A percentile compares a stretch with the other conserved stretches of the same genome.
These are phyloP conservation scores for Drosophila buzzatii DNA, from an alignment of 2,888 invertebrate genomes.

Conservation along the genomic window DNA sequence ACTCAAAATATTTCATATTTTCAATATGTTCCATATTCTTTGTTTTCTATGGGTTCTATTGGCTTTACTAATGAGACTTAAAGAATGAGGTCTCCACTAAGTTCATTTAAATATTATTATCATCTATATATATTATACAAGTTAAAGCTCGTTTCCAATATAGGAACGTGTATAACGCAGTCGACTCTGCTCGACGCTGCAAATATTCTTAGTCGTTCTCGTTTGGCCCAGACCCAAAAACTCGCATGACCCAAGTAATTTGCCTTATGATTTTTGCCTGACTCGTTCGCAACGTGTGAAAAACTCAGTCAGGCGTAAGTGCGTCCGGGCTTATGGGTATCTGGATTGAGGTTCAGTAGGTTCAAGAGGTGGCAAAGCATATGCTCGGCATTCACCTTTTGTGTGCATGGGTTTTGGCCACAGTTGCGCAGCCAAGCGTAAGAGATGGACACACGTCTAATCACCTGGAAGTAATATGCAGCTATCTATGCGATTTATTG, in stretches of 20 bases:
- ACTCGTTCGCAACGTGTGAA: constrained; percentile 66
- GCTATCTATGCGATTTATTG: constrained; percentile 74
- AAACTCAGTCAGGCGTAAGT: constrained; percentile 77
- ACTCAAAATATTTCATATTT: too few species aligned
- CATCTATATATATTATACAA: too few species aligned
- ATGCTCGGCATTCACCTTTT: constrained; percentile 47
- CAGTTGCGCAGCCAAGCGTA: constrained; percentile 61
- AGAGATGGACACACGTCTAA: constrained; percentile 76
- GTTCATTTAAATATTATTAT: too few species aligned
- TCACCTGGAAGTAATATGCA: constrained; percentile 76
- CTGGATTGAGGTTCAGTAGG: constrained; percentile 18
- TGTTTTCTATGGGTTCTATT: too few species aligned
- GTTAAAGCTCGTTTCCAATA: background rate
- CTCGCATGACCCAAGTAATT: constrained; percentile 67
- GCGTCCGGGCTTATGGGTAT: constrained; percentile 46
- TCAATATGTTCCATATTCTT: too few species aligned
- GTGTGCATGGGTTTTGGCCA: constrained; percentile 56
- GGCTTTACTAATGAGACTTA: too few species aligned
- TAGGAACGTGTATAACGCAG: background rate
- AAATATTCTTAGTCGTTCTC: background rate
- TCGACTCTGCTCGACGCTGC: background rate
- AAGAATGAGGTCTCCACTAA: too few species aligned
- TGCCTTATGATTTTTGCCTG: constrained; percentile 69
- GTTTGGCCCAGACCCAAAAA: constrained; percentile 32
- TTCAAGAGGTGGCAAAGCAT: constrained; percentile 30